These are phyloP conservation scores for Copsychus sechellarum DNA, from an alignment of 2,113 vertebrate genomes.

Conservation along the genomic window DNA sequence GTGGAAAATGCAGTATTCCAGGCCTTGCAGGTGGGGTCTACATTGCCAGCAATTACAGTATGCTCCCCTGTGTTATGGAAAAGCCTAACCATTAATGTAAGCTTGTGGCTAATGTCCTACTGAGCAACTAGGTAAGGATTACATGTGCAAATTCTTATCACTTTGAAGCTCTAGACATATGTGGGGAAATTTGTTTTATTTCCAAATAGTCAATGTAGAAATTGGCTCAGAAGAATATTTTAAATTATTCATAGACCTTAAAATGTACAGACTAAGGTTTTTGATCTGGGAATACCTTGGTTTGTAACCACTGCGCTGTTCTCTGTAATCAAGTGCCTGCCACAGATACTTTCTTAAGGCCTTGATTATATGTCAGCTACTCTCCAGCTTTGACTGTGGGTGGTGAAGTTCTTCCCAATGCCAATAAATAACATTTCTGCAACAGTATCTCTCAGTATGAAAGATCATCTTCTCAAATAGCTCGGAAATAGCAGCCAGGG, in stretches of 20 bases:
- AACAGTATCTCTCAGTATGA: neutral
- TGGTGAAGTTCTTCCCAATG: neutral
- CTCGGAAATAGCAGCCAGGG: neutral
- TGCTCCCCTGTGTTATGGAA: neutral
- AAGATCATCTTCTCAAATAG: neutral
- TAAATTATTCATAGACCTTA: neutral
- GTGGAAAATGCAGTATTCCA: neutral
- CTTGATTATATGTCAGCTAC: neutral
- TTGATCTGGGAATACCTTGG: neutral
- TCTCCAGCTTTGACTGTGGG: neutral
- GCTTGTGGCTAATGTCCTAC: neutral
- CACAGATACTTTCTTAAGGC: neutral
- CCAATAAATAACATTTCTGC: neutral
- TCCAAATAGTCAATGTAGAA: neutral
- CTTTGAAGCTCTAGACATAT: neutral
- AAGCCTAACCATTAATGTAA: neutral
- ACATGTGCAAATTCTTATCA: neutral
- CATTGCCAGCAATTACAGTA: neutral
- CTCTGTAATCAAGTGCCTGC: neutral
- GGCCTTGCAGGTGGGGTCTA: neutral
- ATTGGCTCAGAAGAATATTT: neutral
- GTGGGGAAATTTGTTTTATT: neutral
- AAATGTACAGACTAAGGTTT: neutral
- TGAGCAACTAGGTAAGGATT: neutral
- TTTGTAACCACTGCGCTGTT: neutral